A percentile compares a stretch with the other conserved stretches of the same genome.
Conservation (phyloP, 2,797 vertebrate species). For the Lutjanus campechanus region DNA sequence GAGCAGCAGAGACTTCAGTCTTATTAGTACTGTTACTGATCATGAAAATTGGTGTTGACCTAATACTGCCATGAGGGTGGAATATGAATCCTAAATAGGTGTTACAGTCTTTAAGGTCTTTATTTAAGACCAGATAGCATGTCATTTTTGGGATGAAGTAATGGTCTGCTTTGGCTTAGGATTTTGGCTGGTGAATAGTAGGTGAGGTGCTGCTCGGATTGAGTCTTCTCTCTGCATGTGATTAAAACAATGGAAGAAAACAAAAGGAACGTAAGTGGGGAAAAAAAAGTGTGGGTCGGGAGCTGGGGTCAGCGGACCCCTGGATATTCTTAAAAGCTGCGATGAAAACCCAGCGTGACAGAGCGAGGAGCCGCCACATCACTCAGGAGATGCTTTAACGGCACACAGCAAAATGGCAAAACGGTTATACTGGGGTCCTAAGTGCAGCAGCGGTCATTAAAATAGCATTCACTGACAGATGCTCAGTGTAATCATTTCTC, state of each 20-base stretch:
- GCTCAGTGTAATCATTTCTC: slow-evolving; percentile 81
- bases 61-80: background rate
- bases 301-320: slow-evolving; percentile 43
- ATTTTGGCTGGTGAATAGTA: background rate
- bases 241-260: slow-evolving; percentile 59
- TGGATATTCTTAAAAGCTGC: slow-evolving; percentile 75
- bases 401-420: slow-evolving; percentile 64
- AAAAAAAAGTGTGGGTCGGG: slow-evolving; percentile 18
- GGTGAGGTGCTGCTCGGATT: slow-evolving; percentile 9
- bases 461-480: slow-evolving; percentile 79
- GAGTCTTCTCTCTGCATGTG: slow-evolving; percentile 33
- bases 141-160: background rate
- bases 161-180: background rate
- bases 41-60: slow-evolving; percentile 23
- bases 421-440: slow-evolving; percentile 61
- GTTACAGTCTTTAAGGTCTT: slow-evolving; percentile 20
- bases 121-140: slow-evolving; percentile 2
- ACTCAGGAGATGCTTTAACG: slow-evolving; percentile 76
- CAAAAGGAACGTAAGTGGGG: slow-evolving; percentile 20
- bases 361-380: slow-evolving; percentile 67
- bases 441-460: slow-evolving; percentile 80
- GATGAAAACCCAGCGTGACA: slow-evolving; percentile 73
- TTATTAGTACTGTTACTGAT: background rate
- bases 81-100: slow-evolving; percentile 25
- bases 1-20: background rate